Evolutionary conservation across 2,113 vertebrate genomes (phyloP), one percentile per base, ranked within the genome.

Genomic region (Falcunculus frontatus): DNA sequence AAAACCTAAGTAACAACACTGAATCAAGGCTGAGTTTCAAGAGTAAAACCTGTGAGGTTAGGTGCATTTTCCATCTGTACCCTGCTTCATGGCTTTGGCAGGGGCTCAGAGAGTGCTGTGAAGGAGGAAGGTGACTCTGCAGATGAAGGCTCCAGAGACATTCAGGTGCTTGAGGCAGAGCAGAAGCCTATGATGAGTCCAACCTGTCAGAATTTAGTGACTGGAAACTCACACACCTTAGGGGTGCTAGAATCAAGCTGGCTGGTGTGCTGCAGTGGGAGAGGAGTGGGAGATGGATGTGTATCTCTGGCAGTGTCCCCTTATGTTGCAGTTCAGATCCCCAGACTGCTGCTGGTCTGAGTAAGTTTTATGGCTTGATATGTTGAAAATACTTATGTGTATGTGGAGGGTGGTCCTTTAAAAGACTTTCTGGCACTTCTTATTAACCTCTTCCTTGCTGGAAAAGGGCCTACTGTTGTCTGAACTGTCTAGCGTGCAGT

Each of bases 131-230:
- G 42, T 79, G 56, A 68, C 83, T 95, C 83, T 96, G 89, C 78
- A 84, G 33, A 92, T 96, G 96, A 94, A 83, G 85, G 84, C 84
- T 95, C 73, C 32, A 39, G 67, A 69, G 65, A 33, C 1, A 6
- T 76, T 84, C 25, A 46, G 91, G 70, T 87, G 86, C 90, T 85
- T 94, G 90, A 96, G 78, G 80, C 84, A 93, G 93, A 95, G 63
- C 65, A 70, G 80, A 94, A 68, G 32, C 30, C 47, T 18, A 4
- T 65, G 72, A 49, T 79, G 70, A 89, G 37, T 76, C 78, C 0
- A 3, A 70, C 20, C 33, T 77, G 73, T 70, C 47, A 77, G 62
- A 39, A 9, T 37, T 60, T 30, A 76, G 77, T 53, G 76, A n/a
- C 23, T 81, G 50, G 37, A 70, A 84, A 33, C 52, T 91, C 47